phyloP scores from a whole-genome alignment of 2,888 invertebrate species.

The Escarpia spicata region DNA sequence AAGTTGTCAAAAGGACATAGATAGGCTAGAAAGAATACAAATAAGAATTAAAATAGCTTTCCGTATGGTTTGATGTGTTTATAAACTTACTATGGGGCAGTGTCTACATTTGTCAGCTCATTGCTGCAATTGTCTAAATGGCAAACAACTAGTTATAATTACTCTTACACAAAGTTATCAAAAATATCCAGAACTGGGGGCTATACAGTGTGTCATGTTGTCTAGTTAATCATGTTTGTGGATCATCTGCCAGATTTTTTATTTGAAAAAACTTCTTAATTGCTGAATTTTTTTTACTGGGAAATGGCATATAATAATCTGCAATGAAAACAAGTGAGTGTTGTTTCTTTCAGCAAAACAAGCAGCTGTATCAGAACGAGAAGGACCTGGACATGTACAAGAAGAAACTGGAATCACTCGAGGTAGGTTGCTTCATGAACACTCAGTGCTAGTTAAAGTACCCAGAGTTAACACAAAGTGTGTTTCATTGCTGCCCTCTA shows the following conservation, averaged over 20 bases:
- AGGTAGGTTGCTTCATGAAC: slow-evolving; percentile 49
- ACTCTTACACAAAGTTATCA: neutral
- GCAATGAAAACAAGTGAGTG: neutral
- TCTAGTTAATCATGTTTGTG: neutral
- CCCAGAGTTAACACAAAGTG: neutral
- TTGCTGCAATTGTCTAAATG: neutral
- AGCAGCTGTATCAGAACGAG: slow-evolving; percentile 60
- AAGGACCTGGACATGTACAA: slow-evolving; percentile 66
- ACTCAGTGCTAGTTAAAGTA: neutral
- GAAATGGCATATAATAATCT: neutral
- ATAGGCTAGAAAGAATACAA: too few relatives aligned
- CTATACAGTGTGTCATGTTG: neutral
- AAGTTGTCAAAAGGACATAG: too few relatives aligned
- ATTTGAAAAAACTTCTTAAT: neutral
- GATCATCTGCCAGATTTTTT: neutral
- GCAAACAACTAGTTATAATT: neutral
- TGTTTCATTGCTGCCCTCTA: neutral
- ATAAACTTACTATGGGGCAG: too few relatives aligned
- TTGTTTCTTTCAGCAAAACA: slow-evolving; percentile 52
- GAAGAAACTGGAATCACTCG: slow-evolving; percentile 58
- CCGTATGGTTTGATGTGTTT: too few relatives aligned
- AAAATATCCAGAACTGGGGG: neutral
- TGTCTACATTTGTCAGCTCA: too few relatives aligned
- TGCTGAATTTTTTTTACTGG: neutral
- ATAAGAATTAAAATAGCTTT: too few relatives aligned